These are phyloP conservation scores for Cinara cedri DNA, from an alignment of 2,888 invertebrate species.

Conservation along the genomic window DNA sequence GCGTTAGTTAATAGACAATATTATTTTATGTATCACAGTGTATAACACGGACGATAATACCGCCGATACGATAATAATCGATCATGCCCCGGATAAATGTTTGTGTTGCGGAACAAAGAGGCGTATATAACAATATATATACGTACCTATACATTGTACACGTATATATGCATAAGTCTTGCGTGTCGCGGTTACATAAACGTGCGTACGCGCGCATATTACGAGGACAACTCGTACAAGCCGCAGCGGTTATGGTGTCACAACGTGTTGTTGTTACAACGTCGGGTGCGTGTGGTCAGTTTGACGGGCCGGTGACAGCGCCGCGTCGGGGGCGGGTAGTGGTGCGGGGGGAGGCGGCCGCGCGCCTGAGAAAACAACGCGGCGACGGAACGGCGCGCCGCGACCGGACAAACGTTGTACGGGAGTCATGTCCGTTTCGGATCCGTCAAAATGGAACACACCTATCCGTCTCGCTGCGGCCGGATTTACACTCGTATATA, in stretches of 20 bases:
- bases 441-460: constrained; percentile 38
- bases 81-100: constrained; percentile 44
- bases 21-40: not conserved
- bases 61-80: constrained; percentile 32
- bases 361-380: constrained; percentile 55
- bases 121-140: no score
- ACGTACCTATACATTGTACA: no score
- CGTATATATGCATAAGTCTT: no score
- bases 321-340: constrained; percentile 52
- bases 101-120: constrained; percentile 43
- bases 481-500: constrained; percentile 17
- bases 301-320: constrained; percentile 49
- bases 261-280: constrained; percentile 7
- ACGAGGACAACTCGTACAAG: not conserved
- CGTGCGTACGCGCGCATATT: not conserved
- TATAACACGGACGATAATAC: not conserved
- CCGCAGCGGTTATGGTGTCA: no score
- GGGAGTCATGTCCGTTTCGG: constrained; percentile 52
- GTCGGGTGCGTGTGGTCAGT: constrained; percentile 55
- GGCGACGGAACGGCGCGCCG: not conserved
- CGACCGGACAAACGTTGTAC: constrained; percentile 33
- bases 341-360: constrained; percentile 38
- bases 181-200: no score
- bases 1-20: no score
- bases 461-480: not conserved